A percentile compares a stretch with the other conserved stretches of the same genome.
Conservation (phyloP, 1,140 invertebrate species). For the Ostrea edulis region DNA sequence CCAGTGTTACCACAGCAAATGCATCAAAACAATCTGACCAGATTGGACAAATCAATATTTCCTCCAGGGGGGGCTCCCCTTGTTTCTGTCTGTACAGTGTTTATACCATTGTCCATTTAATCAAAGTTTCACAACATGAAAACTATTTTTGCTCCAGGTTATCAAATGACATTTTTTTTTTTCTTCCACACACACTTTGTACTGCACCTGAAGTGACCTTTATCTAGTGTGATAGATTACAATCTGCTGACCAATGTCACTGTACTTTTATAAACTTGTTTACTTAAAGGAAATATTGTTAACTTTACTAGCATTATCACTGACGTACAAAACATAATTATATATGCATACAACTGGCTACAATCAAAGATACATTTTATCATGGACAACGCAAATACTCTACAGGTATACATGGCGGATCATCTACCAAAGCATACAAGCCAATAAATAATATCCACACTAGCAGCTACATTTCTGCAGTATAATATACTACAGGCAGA, state of each 20-base stretch:
- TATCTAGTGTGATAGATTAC: not conserved
- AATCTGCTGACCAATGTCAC: not conserved
- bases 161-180: not conserved
- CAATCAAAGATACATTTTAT: not conserved
- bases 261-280: not conserved
- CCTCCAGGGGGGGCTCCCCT: not conserved
- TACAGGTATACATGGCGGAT: not conserved
- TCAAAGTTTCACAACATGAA: not conserved
- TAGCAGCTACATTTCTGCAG: constrained; percentile 29
- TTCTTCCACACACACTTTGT: not conserved
- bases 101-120: not conserved
- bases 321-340: not conserved
- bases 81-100: not conserved
- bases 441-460: constrained; percentile 33
- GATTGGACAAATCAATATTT: constrained; percentile 6
- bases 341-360: not conserved
- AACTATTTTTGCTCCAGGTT: not conserved
- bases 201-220: constrained; percentile 12
- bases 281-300: not conserved
- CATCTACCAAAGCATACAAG: not conserved
- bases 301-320: constrained; percentile 19
- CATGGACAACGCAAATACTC: constrained; percentile 1
- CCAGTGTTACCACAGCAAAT: not conserved
- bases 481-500: constrained; percentile 18
- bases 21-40: constrained; percentile 25